A percentile compares a stretch with the other conserved stretches of the same genome.
Conservation (phyloP, 2,888 invertebrate genomes). For the Cephus pulcher region DNA sequence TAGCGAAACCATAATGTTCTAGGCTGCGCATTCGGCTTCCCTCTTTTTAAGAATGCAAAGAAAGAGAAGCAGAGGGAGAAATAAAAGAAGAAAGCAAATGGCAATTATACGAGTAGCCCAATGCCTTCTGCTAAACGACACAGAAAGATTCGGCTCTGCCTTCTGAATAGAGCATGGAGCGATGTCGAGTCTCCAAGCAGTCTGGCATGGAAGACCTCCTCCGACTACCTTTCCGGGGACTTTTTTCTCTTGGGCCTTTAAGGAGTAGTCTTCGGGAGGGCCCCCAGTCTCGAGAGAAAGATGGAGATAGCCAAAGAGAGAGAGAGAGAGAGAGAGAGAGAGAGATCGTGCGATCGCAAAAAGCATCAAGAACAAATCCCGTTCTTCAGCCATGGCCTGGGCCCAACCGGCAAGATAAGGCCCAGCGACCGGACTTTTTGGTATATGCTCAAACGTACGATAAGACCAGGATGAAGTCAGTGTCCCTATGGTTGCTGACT, state of each 20-base stretch:
- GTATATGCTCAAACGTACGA: not conserved
- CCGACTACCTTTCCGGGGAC: conserved; percentile 1
- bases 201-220: conserved; percentile 18
- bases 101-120: not conserved
- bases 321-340: conserved; percentile 22
- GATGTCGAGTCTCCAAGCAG: conserved; percentile 5
- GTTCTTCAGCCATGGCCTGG: not conserved
- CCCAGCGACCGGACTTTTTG: not conserved
- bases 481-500: not conserved
- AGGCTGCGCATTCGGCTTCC: not conserved
- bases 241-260: conserved; percentile 9
- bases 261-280: conserved; percentile 30
- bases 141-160: not conserved
- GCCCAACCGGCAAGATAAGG: not conserved
- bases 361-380: not conserved
- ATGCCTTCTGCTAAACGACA: not conserved
- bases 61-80: conserved; percentile 10
- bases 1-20: conserved; percentile 14
- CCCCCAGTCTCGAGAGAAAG: conserved; percentile 10
- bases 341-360: not conserved
- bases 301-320: conserved; percentile 12
- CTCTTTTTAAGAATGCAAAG: conserved; percentile 7
- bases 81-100: conserved; percentile 4
- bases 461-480: not conserved
- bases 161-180: not conserved